Evolutionary conservation across 2,113 vertebrate species (phyloP), one percentile per base, ranked within the genome.

Genomic region (Ctenodactylus gundi): DNA sequence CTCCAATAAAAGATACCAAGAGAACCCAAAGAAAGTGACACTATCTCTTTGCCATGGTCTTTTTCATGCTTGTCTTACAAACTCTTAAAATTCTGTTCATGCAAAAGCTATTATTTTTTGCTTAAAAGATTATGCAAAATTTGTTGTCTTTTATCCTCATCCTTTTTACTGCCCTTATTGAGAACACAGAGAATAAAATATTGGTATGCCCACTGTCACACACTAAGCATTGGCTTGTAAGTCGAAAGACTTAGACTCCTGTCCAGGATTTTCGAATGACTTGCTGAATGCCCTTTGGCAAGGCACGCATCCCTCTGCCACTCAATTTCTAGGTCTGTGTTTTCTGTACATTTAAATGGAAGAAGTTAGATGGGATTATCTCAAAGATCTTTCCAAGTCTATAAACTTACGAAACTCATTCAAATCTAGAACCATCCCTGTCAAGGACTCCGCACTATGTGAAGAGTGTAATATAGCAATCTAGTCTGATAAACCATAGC

Each of bases 121-220:
- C 60, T 93, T 85, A 65, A 68, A 84, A 93, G n/a, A 85, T 6
- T 72, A 2, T 77, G 7, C 36, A 88, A 27, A 39, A 83, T 78
- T 39, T 84, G 75, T 78, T 88, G 55, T 34, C 90, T 88, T 41
- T 55, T 86, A 91, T 85, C 64, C 36, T 67, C n/a, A 80, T 46
- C 89, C 51, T 58, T 36, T 58, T 3, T 89, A 73, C 34, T 67
- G 27, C 11, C 64, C 86, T 86, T 88, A 95, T 46, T 78, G n/a
- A 94, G 39, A 95, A 27, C 29, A 75, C 41, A 88, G 68, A 93
- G 41, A 90, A 81, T 77, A 17, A 91, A 90, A 90, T 60, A 75
- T 12, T 75, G 70, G 34, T 41, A 41, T 41, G 44, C 39, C 60
- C 51, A 57, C 53, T n/a, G 7, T 70, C 80, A 81, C 3, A 82